Base-by-base conservation (phyloP, 2,888 invertebrate species). In the Eurytoma adleriae region DNA sequence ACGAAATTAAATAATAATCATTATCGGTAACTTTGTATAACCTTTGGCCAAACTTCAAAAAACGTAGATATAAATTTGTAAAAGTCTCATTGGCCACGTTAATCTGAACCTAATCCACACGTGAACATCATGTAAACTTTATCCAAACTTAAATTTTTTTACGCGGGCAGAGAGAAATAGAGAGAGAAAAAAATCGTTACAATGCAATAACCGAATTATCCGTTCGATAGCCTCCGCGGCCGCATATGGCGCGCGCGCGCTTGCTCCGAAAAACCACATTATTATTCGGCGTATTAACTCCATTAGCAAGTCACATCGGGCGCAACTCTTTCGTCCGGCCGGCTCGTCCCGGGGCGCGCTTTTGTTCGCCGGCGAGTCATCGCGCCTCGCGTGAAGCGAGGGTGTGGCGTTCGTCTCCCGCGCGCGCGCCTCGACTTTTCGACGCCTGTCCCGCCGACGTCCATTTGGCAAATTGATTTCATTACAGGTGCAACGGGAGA, bases 391-490 rank as follows among this genome's bases (percentile, higher is more conserved):
- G 84, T 83, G 84, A 84, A 85, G 84, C 84, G 84, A 84, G 84
- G 87, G 87, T 83, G 87, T 83, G 87, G 86, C 78, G 79, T n/a
- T 70, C 79, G 52, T 73, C 72, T 59, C 73, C 76, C 61, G 66
- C 57, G 80, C 66, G 56, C 16, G 13, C 14, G 52, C 74, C 54
- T 69, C 73, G 79, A 50, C 69, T 73, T 79, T 76, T 77, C 74
- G 50, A 79, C 76, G 75, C 78, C 80, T 74, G 64, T 27, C 80
- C 50, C 78, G 54, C 5, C n/a, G 54, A 70, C 79, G 80, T 84
- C 86, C 87, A 87, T 86, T 86, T 87, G 83, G 84, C 83, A 86
- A 85, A 88, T 87, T 87, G 86, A 86, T 87, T 87, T 82, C 84
- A 83, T 83, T 84, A 86, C 80, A 81, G 74, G 78, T 78, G 81